These are phyloP conservation scores for Oscheius myriophilus DNA, from an alignment of 2,888 invertebrate genomes.

Conservation along the genomic window DNA sequence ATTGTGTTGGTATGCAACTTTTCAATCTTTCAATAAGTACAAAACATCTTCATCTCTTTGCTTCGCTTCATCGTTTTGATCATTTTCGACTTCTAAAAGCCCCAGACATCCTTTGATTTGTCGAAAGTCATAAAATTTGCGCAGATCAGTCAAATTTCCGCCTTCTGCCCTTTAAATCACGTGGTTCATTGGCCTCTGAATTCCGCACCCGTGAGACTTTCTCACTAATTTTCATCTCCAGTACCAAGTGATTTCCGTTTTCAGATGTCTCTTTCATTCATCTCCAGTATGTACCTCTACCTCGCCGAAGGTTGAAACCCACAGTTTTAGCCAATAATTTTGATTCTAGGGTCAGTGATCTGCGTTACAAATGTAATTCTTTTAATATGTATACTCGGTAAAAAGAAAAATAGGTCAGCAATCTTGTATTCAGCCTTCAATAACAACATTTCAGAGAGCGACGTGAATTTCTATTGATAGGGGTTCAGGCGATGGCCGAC, in stretches of 20 bases:
- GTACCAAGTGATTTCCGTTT: neutral
- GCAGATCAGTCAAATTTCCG: no score
- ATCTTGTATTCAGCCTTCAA: neutral
- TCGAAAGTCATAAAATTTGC: no score
- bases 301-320: conserved; percentile 10
- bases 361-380: conserved; percentile 38
- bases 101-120: no score
- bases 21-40: no score
- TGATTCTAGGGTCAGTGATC: conserved; percentile 38
- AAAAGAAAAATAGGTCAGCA: conserved; percentile 34
- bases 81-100: no score
- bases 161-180: no score
- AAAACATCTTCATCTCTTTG: no score
- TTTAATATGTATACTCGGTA: conserved; percentile 39
- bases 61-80: no score
- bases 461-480: conserved; percentile 43
- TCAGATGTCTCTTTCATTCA: conserved; percentile 15
- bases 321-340: neutral
- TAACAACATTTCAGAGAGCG: conserved; percentile 21
- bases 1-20: no score
- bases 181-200: no score
- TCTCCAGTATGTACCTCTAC: conserved; percentile 20
- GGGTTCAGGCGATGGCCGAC: conserved; percentile 43
- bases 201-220: no score
- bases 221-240: no score